phyloP scores from a whole-genome alignment of 1,140 invertebrate genomes.

The Gonioctena quinquepunctata region DNA sequence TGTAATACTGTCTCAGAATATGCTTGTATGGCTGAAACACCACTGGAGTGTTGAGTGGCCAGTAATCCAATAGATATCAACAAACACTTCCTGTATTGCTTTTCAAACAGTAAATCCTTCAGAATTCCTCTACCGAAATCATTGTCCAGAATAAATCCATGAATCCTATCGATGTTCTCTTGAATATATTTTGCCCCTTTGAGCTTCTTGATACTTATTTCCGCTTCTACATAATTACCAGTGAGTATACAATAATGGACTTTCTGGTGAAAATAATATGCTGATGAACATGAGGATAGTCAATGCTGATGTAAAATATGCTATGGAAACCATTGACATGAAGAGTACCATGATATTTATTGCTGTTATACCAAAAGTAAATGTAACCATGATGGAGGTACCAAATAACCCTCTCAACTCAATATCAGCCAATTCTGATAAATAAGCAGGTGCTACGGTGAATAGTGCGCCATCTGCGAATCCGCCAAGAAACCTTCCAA shows the following conservation, averaged over 20 bases:
- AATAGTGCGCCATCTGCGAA: conserved; percentile 6
- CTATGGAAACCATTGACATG: conserved; percentile 3
- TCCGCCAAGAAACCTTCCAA: not conserved
- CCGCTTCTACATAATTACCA: conserved; percentile 14
- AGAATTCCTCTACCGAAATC: not conserved
- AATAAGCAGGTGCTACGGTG: not conserved
- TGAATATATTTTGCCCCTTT: conserved; percentile 5
- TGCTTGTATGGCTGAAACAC: not conserved
- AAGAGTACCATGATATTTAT: conserved; percentile 17
- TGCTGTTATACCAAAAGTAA: conserved; percentile 22
- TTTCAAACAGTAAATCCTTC: not conserved
- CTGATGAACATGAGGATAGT: conserved; percentile 23
- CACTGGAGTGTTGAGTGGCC: not conserved
- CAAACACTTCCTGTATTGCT: not conserved
- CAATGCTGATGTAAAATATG: not conserved
- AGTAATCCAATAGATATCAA: not conserved
- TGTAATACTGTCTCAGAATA: not conserved
- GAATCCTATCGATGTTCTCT: conserved; percentile 14
- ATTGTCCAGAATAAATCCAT: not conserved
- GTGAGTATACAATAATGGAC: conserved; percentile 28
- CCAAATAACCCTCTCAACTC: conserved; percentile 26
- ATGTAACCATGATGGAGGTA: not conserved
- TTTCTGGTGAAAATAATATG: conserved; percentile 28
- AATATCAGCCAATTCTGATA: conserved; percentile 23
- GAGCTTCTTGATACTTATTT: conserved; percentile 15